A percentile compares a stretch with the other conserved stretches of the same genome.
phyloP scores from a whole-genome alignment of 2,888 invertebrate species.

The Scelioninae gen. 1 region DNA sequence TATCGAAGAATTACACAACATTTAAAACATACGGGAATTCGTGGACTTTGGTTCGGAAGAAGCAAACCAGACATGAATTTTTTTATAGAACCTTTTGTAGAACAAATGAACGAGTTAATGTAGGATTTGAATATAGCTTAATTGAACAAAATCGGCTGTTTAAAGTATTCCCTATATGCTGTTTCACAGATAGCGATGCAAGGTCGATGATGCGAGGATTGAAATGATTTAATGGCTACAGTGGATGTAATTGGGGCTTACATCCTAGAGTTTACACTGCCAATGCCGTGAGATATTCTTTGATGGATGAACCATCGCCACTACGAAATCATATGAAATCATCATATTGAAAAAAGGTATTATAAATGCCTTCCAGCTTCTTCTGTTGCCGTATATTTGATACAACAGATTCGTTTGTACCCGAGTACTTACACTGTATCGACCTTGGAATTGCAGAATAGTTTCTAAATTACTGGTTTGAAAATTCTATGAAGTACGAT shows the following conservation, averaged over 20 bases:
- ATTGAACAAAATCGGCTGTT: conserved; percentile 2
- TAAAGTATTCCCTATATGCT: conserved; percentile 33
- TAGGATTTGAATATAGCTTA: conserved; percentile 32
- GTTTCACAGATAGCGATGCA: conserved; percentile 53
- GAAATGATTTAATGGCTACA: conserved; percentile 52
- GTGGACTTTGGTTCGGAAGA: conserved; percentile 64
- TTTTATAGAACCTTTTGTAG: conserved; percentile 47
- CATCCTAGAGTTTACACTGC: conserved; percentile 45
- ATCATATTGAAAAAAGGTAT: conserved; percentile 26
- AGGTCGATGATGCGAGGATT: conserved; percentile 39
- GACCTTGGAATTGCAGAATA: conserved; percentile 44
- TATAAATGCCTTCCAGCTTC: conserved; percentile 27
- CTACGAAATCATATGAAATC: conserved; percentile 29
- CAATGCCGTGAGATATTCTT: conserved; percentile 16
- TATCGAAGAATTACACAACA: conserved; percentile 2
- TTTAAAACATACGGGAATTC: background rate
- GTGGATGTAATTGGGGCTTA: conserved; percentile 48
- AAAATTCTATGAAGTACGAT: conserved; percentile 15
- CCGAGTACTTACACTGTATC: conserved; percentile 58
- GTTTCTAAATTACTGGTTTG: conserved; percentile 37
- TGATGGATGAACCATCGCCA: conserved; percentile 4
- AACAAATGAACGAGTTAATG: conserved; percentile 18
- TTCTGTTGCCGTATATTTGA: conserved; percentile 46
- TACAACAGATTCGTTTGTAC: conserved; percentile 46
- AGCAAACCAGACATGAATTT: background rate